Percentiles rank a stretch among this genome's conserved stretches.
Evolutionary conservation across 2,888 invertebrate genomes (phyloP).

Genomic region (Osmoderma eremita): DNA sequence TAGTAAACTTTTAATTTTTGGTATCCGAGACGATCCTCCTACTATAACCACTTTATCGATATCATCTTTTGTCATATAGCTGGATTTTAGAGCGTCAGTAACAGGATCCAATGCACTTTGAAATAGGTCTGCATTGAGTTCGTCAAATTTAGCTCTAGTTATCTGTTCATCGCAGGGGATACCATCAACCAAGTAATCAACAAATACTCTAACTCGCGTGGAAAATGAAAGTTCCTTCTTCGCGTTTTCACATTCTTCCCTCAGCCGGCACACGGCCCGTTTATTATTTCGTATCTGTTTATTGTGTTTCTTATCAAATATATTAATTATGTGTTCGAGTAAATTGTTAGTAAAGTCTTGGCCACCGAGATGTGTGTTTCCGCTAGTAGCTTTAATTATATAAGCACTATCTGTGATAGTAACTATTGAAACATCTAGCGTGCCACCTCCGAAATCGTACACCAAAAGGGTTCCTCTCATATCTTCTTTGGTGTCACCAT

Average conservation of each 20-base stretch:
- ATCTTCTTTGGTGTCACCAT: constrained; percentile 43
- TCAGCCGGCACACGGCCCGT: constrained; percentile 42
- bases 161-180: constrained; percentile 29
- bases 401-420: constrained; percentile 40
- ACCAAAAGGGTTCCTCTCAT: constrained; percentile 46
- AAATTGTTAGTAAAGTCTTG: constrained; percentile 50
- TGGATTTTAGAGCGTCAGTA: constrained; percentile 46
- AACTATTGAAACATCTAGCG: constrained; percentile 52
- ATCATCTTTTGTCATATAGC: constrained; percentile 43
- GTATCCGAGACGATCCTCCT: constrained; percentile 54
- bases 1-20: constrained; percentile 50
- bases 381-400: constrained; percentile 49
- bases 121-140: constrained; percentile 46
- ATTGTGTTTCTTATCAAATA: constrained; percentile 43
- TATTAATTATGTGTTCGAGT: constrained; percentile 42
- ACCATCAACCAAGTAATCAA: constrained; percentile 24
- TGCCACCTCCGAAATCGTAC: constrained; percentile 53
- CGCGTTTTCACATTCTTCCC: constrained; percentile 46
- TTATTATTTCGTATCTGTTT: constrained; percentile 42
- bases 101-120: constrained; percentile 47
- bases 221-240: constrained; percentile 46
- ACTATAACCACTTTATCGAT: constrained; percentile 52
- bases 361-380: constrained; percentile 53
- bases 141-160: constrained; percentile 50
- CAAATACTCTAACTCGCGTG: constrained; percentile 29